Evolutionary conservation across 2,888 invertebrate species (phyloP).

Genomic region (Fragum fragum): DNA sequence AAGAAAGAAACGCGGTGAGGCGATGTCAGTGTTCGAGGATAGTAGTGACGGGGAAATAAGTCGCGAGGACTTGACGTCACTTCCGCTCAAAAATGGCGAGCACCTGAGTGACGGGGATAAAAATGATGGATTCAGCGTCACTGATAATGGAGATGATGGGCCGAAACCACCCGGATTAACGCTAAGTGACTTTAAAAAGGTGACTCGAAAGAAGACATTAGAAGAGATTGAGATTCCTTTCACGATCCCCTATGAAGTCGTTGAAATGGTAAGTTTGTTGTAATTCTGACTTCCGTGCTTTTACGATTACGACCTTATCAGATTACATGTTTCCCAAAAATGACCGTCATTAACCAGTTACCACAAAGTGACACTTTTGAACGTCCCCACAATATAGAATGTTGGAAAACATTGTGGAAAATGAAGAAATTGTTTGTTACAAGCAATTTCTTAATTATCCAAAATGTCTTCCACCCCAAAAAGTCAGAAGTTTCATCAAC

Average conservation of each 20-base stretch:
- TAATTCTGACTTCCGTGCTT: too few relatives aligned
- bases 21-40: constrained; percentile 52
- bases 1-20: constrained; percentile 40
- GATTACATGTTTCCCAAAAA: too few relatives aligned
- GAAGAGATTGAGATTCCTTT: constrained; percentile 70
- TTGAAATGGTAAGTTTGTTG: constrained; percentile 66
- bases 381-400: too few relatives aligned
- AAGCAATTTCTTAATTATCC: too few relatives aligned
- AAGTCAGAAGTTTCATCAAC: too few relatives aligned
- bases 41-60: constrained; percentile 55
- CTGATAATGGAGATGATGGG: constrained; percentile 15
- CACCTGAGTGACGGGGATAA: constrained; percentile 39
- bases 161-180: constrained; percentile 44
- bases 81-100: constrained; percentile 54
- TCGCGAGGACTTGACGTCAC: constrained; percentile 54
- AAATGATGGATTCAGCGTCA: constrained; percentile 34
- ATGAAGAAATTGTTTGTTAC: too few relatives aligned
- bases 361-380: too few relatives aligned
- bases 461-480: too few relatives aligned
- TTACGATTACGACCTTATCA: too few relatives aligned
- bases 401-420: too few relatives aligned
- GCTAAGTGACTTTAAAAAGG: constrained; percentile 74
- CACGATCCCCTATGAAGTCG: constrained; percentile 69
- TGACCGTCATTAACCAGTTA: too few relatives aligned
- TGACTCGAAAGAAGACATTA: constrained; percentile 68